Evolutionary conservation across 2,797 vertebrate species (phyloP).

Genomic region (Calcarius lapponicus): DNA sequence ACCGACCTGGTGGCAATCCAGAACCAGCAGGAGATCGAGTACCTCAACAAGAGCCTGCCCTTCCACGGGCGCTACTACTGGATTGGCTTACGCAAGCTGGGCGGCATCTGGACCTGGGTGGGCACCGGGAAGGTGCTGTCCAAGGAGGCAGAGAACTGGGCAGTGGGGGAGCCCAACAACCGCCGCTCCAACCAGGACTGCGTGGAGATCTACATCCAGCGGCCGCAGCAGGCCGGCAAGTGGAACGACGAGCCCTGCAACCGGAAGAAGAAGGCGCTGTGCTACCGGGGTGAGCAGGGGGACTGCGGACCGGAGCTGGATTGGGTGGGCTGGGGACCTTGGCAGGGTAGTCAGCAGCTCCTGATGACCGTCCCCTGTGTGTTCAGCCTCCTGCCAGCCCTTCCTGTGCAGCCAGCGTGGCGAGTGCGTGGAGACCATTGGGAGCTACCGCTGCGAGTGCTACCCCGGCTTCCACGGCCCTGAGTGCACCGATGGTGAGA

Average conservation of each 20-base stretch:
- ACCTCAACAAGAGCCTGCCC: conserved; percentile 45
- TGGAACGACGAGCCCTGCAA: conserved; percentile 50
- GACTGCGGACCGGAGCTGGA: accelerated
- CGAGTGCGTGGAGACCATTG: conserved; percentile 83
- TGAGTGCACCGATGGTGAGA: conserved; percentile 80
- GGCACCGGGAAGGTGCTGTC: conserved; percentile 28
- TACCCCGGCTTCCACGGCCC: conserved; percentile 80
- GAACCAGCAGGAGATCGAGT: conserved; percentile 48
- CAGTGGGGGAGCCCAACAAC: conserved; percentile 55
- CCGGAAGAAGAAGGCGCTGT: conserved; percentile 36
- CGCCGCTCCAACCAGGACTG: conserved; percentile 65
- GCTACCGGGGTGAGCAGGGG: background rate
- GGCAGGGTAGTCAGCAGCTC: background rate
- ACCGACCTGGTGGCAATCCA: conserved; percentile 63
- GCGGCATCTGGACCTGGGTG: conserved; percentile 56
- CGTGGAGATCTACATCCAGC: conserved; percentile 65
- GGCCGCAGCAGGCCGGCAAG: background rate
- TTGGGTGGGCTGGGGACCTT: background rate
- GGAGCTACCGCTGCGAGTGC: conserved; percentile 82
- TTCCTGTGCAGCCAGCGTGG: conserved; percentile 76
- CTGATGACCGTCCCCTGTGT: background rate
- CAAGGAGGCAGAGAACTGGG: conserved; percentile 56
- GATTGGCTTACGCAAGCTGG: conserved; percentile 57
- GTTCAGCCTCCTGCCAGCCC: conserved; percentile 80
- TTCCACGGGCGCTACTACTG: conserved; percentile 6